Conservation (phyloP, 2,113 vertebrate species). For the Albula glossodonta region DNA sequence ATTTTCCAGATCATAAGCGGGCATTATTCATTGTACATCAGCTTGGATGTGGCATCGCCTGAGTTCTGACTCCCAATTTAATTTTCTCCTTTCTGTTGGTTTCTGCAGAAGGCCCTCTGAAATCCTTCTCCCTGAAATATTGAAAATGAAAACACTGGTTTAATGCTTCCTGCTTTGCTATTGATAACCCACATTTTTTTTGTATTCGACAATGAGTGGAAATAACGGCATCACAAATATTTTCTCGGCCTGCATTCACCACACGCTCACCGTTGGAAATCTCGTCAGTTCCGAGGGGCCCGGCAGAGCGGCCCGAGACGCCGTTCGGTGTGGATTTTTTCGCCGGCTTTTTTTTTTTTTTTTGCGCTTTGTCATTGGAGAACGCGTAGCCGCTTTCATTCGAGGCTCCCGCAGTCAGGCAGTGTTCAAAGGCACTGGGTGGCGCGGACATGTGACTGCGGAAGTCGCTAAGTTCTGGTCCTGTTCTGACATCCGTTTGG, state of each 20-base stretch:
- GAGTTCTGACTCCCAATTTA: conserved; percentile 19
- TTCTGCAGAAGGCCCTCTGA: conserved; percentile 4
- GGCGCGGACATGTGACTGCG: not conserved
- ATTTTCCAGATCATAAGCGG: conserved; percentile 27
- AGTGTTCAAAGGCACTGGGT: too few species aligned
- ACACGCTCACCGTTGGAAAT: conserved; percentile 3
- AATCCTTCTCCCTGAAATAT: conserved; percentile 6
- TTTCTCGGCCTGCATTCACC: not conserved
- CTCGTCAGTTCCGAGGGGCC: not conserved
- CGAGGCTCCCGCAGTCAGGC: not conserved
- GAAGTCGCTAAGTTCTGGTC: not conserved
- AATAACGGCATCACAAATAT: not conserved
- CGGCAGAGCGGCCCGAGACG: not conserved
- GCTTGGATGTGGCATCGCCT: conserved; percentile 9
- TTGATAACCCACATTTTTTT: conserved; percentile 3
- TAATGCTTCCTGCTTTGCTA: not conserved
- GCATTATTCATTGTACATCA: not conserved
- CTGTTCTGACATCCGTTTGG: not conserved
- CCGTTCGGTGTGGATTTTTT: not conserved
- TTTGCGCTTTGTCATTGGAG: not conserved
- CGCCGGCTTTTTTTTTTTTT: not conserved
- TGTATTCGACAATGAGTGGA: not conserved
- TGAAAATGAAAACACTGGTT: conserved; percentile 15
- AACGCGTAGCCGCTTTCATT: not conserved
- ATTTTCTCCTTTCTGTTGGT: conserved; percentile 9